Conservation (phyloP, 2,888 invertebrate genomes). For the Alloscopus bannaensis region DNA sequence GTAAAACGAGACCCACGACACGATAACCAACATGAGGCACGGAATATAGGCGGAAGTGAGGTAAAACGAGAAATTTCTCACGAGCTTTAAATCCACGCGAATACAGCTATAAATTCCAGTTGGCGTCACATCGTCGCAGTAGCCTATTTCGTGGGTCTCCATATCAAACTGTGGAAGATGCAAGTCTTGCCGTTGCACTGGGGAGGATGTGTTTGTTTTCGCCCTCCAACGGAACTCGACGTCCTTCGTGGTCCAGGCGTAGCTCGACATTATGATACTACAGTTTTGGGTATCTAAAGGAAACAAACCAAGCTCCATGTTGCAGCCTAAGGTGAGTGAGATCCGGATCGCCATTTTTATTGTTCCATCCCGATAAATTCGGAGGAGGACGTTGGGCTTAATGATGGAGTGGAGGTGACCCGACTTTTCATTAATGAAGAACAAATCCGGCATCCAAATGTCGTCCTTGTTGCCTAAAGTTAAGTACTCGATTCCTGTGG, state of each 20-base stretch:
- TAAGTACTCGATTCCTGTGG: conserved; percentile 79
- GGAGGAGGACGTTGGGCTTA: conserved; percentile 97
- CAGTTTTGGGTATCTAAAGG: conserved; percentile 77
- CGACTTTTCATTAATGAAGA: conserved; percentile 98
- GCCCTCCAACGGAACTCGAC: conserved; percentile 95
- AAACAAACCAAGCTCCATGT: conserved; percentile 76
- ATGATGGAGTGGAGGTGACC: conserved; percentile 98
- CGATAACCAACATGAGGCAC: conserved; percentile 76
- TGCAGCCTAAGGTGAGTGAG: conserved; percentile 76
- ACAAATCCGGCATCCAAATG: conserved; percentile 99
- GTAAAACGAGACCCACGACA: conserved; percentile 74
- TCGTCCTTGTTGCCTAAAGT: conserved; percentile 95
- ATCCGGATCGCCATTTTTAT: conserved; percentile 47
- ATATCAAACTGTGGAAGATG: conserved; percentile 95
- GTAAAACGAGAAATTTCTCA: conserved; percentile 77
- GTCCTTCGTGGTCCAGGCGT: conserved; percentile 97
- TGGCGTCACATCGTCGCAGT: conserved; percentile 97
- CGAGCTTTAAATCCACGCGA: conserved; percentile 77
- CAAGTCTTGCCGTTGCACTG: conserved; percentile 94
- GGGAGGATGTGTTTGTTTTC: conserved; percentile 94
- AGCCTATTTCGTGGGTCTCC: conserved; percentile 93
- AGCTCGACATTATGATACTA: conserved; percentile 75
- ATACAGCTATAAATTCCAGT: conserved; percentile 85
- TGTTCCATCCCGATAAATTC: conserved; percentile 94
- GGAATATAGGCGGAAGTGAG: conserved; percentile 79